Conservation (phyloP, 2,888 invertebrate species). For the Sinopyrophorus schimmeli region DNA sequence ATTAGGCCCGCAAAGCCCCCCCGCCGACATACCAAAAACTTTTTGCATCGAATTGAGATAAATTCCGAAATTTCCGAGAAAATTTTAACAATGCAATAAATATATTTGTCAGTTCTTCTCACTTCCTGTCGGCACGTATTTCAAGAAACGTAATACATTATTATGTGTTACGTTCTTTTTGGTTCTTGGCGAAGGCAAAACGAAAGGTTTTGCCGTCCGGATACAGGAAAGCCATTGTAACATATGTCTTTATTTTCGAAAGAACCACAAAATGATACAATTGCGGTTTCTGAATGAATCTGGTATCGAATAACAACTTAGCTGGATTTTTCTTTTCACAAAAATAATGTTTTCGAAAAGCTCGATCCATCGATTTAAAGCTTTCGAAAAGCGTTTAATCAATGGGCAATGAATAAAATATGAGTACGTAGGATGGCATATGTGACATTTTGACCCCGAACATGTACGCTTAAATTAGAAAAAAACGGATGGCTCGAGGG, state of each 20-base stretch:
- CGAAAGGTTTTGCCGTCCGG: conserved; percentile 28
- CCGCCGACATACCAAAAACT: too few species aligned
- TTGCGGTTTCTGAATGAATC: conserved; percentile 42
- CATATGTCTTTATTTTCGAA: conserved; percentile 24
- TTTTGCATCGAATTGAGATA: conserved; percentile 31
- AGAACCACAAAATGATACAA: conserved; percentile 38
- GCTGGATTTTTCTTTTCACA: conserved; percentile 18
- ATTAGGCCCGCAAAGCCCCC: too few species aligned
- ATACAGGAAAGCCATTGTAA: conserved; percentile 33
- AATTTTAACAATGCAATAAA: conserved; percentile 24
- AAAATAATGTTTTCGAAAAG: too few species aligned
- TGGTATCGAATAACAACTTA: conserved; percentile 29
- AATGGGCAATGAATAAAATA: conserved; percentile 39
- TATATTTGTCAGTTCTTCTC: conserved; percentile 29
- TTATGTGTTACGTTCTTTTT: conserved; percentile 26
- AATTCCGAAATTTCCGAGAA: too few species aligned
- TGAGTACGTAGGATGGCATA: conserved; percentile 38
- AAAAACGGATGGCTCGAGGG: conserved; percentile 15
- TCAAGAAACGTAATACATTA: conserved; percentile 27
- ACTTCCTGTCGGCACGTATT: conserved; percentile 28
- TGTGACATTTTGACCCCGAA: conserved; percentile 36
- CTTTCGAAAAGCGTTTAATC: too few species aligned
- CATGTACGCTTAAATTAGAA: conserved; percentile 18
- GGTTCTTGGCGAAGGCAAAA: conserved; percentile 18
- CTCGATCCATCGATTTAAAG: too few species aligned